Evolutionary conservation across 2,113 vertebrate species (phyloP).

Genomic region (Carassius carassius): DNA sequence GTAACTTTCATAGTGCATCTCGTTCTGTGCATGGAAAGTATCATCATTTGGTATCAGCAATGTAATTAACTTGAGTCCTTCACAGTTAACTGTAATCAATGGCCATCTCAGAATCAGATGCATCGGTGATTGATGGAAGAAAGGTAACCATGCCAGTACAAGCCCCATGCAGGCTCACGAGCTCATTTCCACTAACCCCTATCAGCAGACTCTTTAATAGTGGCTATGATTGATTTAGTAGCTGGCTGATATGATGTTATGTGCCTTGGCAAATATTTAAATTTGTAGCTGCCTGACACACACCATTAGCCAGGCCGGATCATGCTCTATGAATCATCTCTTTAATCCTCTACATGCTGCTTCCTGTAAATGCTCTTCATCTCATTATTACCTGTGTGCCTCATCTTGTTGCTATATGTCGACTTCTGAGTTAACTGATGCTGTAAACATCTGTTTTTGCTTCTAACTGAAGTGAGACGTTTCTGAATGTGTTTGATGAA

Average conservation of each 20-base stretch:
- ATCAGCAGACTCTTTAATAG: slow-evolving; percentile 21
- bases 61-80: slow-evolving; percentile 22
- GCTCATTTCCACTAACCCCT: slow-evolving; percentile 26
- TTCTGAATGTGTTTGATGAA: background rate
- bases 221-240: slow-evolving; percentile 43
- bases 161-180: slow-evolving; percentile 12
- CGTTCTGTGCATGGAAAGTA: slow-evolving; percentile 2
- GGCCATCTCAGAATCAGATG: slow-evolving; percentile 22
- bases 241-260: slow-evolving; percentile 61
- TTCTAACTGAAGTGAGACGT: background rate
- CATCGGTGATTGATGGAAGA: slow-evolving; percentile 36
- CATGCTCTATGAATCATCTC: slow-evolving; percentile 62
- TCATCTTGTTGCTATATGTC: background rate
- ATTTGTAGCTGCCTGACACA: slow-evolving; percentile 63
- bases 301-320: slow-evolving; percentile 73
- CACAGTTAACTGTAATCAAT: slow-evolving; percentile 20
- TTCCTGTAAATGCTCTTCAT: slow-evolving; percentile 68
- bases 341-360: slow-evolving; percentile 36
- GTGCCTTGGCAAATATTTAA: slow-evolving; percentile 58
- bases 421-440: background rate
- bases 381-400: slow-evolving; percentile 49
- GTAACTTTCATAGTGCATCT: slow-evolving; percentile 10
- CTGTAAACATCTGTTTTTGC: background rate
- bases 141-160: slow-evolving; percentile 31
- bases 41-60: slow-evolving; percentile 3